A percentile compares a stretch with the other conserved stretches of the same genome.
These are phyloP conservation scores for Drosophila nigrodunni DNA, from an alignment of 1,140 invertebrate genomes.

Conservation along the genomic window DNA sequence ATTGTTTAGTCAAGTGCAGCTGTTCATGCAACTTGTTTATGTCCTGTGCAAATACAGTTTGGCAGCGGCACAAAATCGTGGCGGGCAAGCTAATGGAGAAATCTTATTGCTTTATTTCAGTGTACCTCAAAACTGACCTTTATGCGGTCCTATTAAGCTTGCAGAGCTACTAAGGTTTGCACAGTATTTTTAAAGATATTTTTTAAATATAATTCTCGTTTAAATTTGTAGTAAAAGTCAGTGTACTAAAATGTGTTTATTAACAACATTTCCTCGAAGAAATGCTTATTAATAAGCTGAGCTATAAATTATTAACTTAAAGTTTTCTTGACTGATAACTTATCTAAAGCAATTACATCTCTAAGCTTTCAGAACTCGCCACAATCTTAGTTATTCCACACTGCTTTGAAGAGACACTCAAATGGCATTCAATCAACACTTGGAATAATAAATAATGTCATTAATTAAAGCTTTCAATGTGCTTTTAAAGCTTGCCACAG, in stretches of 20 bases:
- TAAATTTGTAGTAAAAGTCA: too few species aligned
- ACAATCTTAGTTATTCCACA: background rate
- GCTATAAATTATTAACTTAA: too few species aligned
- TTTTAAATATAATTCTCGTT: too few species aligned
- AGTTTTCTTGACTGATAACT: too few species aligned
- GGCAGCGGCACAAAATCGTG: slow-evolving; percentile 25
- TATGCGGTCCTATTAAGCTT: background rate
- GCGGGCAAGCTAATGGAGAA: slow-evolving; percentile 24
- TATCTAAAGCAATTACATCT: too few species aligned
- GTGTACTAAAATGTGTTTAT: too few species aligned
- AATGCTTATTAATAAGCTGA: too few species aligned
- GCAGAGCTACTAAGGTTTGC: too few species aligned
- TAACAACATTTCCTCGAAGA: too few species aligned
- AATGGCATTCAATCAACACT: background rate
- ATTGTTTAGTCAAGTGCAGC: slow-evolving; percentile 80
- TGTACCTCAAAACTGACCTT: background rate
- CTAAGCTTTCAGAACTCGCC: background rate
- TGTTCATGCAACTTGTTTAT: slow-evolving; percentile 73
- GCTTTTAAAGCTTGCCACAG: slow-evolving; percentile 8
- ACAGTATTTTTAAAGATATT: too few species aligned
- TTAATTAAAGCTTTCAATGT: slow-evolving; percentile 1
- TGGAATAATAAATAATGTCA: background rate
- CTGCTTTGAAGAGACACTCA: background rate
- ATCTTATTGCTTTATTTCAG: slow-evolving; percentile 29
- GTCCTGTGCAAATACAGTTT: slow-evolving; percentile 61